Percentiles rank a stretch among this genome's conserved stretches.
Conservation (phyloP, 2,888 invertebrate genomes). For the Bombylius major region DNA sequence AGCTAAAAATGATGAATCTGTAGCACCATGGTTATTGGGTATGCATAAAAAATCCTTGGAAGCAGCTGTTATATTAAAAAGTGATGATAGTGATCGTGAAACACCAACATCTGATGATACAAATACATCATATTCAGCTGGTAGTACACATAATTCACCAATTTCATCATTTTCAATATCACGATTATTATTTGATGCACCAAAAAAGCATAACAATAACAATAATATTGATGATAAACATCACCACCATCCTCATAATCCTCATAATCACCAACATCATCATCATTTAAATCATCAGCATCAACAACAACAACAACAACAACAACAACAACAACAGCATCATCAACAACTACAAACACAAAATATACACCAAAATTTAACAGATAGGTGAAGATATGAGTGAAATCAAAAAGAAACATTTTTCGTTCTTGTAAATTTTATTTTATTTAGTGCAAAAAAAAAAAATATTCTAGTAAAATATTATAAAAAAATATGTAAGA, state of each 20-base stretch:
- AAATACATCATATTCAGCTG: conserved; percentile 41
- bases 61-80: conserved; percentile 89
- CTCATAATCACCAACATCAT: not conserved
- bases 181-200: conserved; percentile 32
- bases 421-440: no score
- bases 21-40: conserved; percentile 98
- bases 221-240: not conserved
- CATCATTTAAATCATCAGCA: not conserved
- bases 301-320: not conserved
- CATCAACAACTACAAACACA: no score
- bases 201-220: conserved; percentile 11
- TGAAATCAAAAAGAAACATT: not conserved
- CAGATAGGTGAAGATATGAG: conserved; percentile 6
- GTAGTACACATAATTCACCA: conserved; percentile 37
- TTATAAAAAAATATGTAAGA: no score
- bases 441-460: no score
- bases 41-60: conserved; percentile 93
- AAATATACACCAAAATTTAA: not conserved
- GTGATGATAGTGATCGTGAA: conserved; percentile 58
- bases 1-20: conserved; percentile 91
- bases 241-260: not conserved
- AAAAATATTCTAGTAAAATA: no score
- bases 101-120: conserved; percentile 45
- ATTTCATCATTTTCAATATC: conserved; percentile 35
- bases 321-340: not conserved